phyloP scores from a whole-genome alignment of 2,113 vertebrate genomes.

The Clarias macrocephalus region DNA sequence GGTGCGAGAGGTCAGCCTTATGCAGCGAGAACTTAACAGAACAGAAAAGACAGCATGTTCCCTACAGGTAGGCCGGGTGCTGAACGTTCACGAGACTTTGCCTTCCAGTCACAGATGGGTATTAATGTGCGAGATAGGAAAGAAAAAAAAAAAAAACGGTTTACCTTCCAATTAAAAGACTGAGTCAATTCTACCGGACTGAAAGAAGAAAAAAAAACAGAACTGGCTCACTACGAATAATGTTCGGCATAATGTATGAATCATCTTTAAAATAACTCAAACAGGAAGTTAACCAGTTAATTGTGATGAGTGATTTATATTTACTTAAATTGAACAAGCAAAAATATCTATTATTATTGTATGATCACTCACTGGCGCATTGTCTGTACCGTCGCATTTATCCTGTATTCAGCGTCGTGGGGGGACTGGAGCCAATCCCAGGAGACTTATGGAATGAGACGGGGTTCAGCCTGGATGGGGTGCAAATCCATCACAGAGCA shows the following conservation, averaged over 20 bases:
- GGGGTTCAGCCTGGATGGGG: too few species aligned
- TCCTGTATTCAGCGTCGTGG: too few species aligned
- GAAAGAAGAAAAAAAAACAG: background rate
- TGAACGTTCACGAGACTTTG: background rate
- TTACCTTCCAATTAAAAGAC: background rate
- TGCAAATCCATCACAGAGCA: too few species aligned
- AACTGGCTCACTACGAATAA: background rate
- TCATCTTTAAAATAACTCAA: background rate
- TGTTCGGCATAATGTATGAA: background rate
- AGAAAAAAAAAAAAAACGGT: too few species aligned
- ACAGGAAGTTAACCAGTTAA: background rate
- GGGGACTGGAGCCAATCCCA: too few species aligned
- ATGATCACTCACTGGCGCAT: too few species aligned
- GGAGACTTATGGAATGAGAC: too few species aligned
- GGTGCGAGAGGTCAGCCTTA: slow-evolving; percentile 7
- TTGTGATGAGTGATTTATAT: background rate
- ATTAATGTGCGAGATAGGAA: background rate
- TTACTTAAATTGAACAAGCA: background rate
- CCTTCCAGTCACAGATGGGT: background rate
- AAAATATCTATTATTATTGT: background rate
- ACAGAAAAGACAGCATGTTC: background rate
- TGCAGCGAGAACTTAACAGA: slow-evolving; percentile 4
- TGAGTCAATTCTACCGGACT: background rate
- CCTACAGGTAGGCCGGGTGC: background rate
- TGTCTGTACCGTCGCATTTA: too few species aligned